phyloP scores from a whole-genome alignment of 2,797 vertebrate genomes.

The Syndactyla subalaris region DNA sequence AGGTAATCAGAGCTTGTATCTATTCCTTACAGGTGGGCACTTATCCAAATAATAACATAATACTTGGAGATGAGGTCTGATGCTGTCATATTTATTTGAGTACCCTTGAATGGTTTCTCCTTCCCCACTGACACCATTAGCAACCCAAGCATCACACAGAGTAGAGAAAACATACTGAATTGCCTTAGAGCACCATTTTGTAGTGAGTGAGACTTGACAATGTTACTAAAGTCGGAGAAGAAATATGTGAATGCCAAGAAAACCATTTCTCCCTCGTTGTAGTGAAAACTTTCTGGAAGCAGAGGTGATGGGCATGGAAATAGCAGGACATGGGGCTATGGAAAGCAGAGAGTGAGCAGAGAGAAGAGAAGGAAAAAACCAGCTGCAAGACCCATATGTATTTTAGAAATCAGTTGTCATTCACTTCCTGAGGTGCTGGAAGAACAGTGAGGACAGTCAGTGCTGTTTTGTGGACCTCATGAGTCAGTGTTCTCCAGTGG shows the following conservation, averaged over 20 bases:
- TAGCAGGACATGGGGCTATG: not conserved
- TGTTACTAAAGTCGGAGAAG: not conserved
- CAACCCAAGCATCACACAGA: not conserved
- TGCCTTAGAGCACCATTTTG: not conserved
- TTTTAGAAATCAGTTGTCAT: not conserved
- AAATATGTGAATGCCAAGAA: not conserved
- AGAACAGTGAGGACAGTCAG: not conserved
- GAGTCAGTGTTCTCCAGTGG: not conserved
- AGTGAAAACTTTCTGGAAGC: not conserved
- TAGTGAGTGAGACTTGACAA: not conserved
- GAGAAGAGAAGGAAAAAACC: not conserved
- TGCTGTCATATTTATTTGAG: not conserved
- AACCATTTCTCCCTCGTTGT: not conserved
- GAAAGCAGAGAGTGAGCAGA: not conserved
- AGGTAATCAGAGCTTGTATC: not conserved
- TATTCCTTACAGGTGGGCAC: not conserved
- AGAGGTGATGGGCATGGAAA: not conserved
- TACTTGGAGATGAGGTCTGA: not conserved
- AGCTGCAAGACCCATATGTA: not conserved
- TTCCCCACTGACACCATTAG: not conserved
- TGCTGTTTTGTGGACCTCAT: not conserved
- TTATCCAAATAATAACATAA: not conserved
- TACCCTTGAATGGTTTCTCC: not conserved
- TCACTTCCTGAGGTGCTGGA: not conserved
- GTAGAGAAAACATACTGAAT: not conserved